Conservation (phyloP, 2,113 vertebrate genomes). For the Balaeniceps rex region DNA sequence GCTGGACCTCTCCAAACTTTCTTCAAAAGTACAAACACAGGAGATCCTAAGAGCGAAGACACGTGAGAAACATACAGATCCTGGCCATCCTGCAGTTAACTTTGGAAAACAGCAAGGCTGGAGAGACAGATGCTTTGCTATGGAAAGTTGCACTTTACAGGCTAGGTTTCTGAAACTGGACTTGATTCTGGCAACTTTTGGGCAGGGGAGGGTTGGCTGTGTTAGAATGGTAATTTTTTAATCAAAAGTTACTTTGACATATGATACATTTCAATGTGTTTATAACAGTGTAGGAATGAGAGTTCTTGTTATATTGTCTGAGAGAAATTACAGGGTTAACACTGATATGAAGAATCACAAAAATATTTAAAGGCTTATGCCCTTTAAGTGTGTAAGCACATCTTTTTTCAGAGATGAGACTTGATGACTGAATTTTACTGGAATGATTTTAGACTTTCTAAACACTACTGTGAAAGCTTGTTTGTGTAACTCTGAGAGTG, state of each 20-base stretch:
- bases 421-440: not conserved
- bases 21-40: too few relatives aligned
- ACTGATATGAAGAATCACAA: not conserved
- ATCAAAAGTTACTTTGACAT: not conserved
- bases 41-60: not conserved
- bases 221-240: not conserved
- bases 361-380: not conserved
- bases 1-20: not conserved
- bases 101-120: not conserved
- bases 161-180: not conserved
- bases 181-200: not conserved
- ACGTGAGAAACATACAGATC: not conserved
- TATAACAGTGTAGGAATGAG: not conserved
- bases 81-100: too few relatives aligned
- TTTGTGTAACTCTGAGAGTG: not conserved
- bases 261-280: not conserved
- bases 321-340: not conserved
- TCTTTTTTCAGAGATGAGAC: not conserved
- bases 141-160: not conserved
- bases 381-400: not conserved
- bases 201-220: too few relatives aligned
- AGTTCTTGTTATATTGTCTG: not conserved
- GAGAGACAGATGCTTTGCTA: accelerated
- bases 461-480: not conserved
- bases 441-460: not conserved